Percentiles rank a stretch among this genome's conserved stretches.
phyloP scores from a whole-genome alignment of 2,888 invertebrate genomes.

The Drosophila putrida region DNA sequence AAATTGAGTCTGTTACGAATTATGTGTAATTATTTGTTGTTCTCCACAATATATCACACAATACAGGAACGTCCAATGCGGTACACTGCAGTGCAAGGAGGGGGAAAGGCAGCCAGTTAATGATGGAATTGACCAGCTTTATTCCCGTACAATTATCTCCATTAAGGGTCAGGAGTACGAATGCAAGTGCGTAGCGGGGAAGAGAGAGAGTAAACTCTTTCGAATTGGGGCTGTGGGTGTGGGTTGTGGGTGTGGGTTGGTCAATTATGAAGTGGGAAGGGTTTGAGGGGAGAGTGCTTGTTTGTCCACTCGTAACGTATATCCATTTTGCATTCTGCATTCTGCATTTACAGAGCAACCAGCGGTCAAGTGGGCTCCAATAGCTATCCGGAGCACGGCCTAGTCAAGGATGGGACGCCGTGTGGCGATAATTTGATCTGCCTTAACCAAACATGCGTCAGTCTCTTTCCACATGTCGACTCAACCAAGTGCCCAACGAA shows the following conservation, averaged over 20 bases:
- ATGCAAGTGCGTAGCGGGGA: conserved; percentile 95
- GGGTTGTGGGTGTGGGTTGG: not conserved
- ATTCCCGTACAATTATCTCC: conserved; percentile 95
- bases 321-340: not conserved
- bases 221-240: not conserved
- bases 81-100: conserved; percentile 96
- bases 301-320: not conserved
- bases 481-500: conserved; percentile 96
- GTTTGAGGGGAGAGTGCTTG: not conserved
- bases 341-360: conserved; percentile 88
- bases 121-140: conserved; percentile 92
- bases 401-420: conserved; percentile 97
- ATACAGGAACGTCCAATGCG: conserved; percentile 94
- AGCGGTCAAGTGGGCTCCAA: conserved; percentile 88
- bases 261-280: not conserved
- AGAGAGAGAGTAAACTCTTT: not conserved
- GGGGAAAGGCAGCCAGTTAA: conserved; percentile 94
- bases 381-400: conserved; percentile 92
- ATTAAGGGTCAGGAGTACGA: conserved; percentile 95
- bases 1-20: not conserved
- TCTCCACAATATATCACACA: too few relatives aligned
- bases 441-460: conserved; percentile 96
- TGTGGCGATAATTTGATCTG: conserved; percentile 97
- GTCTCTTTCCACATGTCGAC: conserved; percentile 93
- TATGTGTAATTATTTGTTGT: not conserved